Evolutionary conservation across 2,113 vertebrate genomes (phyloP), one percentile per base, ranked within the genome.

Genomic region (Seriola dumerili): DNA sequence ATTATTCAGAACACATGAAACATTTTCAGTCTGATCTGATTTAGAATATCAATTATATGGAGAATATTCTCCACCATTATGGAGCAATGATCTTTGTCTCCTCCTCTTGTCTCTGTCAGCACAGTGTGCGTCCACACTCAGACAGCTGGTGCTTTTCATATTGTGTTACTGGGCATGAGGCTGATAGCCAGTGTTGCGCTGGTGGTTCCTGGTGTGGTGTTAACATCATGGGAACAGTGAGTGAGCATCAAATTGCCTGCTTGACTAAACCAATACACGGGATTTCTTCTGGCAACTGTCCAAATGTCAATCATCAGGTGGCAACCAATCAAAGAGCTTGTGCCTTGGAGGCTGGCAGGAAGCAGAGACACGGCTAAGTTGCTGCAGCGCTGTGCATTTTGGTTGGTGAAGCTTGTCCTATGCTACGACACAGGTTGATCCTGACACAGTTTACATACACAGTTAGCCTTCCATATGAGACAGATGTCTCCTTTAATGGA

Each of bases 91-190:
- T 38, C 1, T 16, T 48, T 42, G 40, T 42, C 8, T 38, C 32
- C 5, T 48, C 70, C 8, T 52, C 50, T 67, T 25, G 25, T 29
- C 57, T 68, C 25, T 61, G 70, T n/a, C 62, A 40, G 61, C 10
- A 5, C 11, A 36, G 29, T 81, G 21, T 36, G 57, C 11, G 25
- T 9, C 19, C 13, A 54, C n/a, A 38, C 55, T 85, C 55, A 81
- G 65, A 83, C 85, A 91, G 80, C 83, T 92, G 84, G 80, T 91
- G 79, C 73, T 73, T 85, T 83, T 89, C 85, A 78, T 42, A 23
- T 64, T 61, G 71, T 36, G 57, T 81, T 81, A 38, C 63, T 69
- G 46, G 44, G 55, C 14, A 0, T 63, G 40, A 61, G 70, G 57
- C 54, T 66, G 61, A 50, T 52, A 44, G 80, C 81, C n/a, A 46